phyloP scores from a whole-genome alignment of 2,888 invertebrate species.

The Ceraclea dissimilis region DNA sequence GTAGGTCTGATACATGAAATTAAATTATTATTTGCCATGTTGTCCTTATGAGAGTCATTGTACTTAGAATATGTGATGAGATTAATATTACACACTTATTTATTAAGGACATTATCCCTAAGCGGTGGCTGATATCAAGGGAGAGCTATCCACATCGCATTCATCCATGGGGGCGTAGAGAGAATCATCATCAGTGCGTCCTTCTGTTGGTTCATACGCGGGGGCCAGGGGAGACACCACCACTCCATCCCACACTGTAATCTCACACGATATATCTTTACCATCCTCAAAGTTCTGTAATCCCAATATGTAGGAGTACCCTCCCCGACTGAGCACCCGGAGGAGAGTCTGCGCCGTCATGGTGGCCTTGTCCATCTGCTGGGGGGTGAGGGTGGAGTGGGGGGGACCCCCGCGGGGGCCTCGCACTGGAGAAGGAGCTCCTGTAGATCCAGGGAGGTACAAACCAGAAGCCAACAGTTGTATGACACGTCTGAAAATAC shows the following conservation, averaged over 20 bases:
- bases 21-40: too few relatives aligned
- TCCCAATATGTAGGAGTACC: constrained; percentile 84
- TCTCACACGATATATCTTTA: constrained; percentile 71
- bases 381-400: constrained; percentile 82
- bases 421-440: constrained; percentile 92
- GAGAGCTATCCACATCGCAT: constrained; percentile 12
- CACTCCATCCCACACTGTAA: constrained; percentile 95
- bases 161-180: constrained; percentile 37
- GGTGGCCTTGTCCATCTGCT: constrained; percentile 90
- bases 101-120: neutral
- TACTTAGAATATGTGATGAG: too few relatives aligned
- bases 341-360: constrained; percentile 89
- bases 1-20: too few relatives aligned
- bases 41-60: too few relatives aligned
- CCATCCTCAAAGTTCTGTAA: constrained; percentile 48
- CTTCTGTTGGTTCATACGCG: constrained; percentile 73
- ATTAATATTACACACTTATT: too few relatives aligned
- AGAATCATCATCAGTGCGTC: constrained; percentile 56
- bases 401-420: constrained; percentile 64
- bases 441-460: constrained; percentile 89
- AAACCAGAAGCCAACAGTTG: constrained; percentile 89
- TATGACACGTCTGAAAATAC: constrained; percentile 59
- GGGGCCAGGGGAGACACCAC: constrained; percentile 92
- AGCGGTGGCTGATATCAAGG: neutral
- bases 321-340: constrained; percentile 86